Evolutionary conservation across 2,888 invertebrate genomes (phyloP), one percentile per base, ranked within the genome.

Genomic region (Eupeodes luniger): DNA sequence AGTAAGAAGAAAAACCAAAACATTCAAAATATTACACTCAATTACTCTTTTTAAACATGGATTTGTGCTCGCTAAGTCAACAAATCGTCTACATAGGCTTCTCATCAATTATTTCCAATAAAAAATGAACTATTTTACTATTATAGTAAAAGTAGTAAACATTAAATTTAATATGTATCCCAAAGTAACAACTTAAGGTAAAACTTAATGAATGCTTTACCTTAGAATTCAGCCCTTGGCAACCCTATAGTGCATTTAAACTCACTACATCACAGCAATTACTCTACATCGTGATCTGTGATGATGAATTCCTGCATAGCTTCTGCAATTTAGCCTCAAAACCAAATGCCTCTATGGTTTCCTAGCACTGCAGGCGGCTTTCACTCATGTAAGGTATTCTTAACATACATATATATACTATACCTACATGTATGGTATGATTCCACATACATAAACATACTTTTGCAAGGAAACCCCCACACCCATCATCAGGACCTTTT

Each of bases 261-360:
- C 61, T 40, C 62, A n/a, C 59, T 34, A 10, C 62, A 67, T 69
- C 61, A 67, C 62, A 57, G 77, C 78, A 74, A 82, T 86, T 83
- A 86, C 75, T 86, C 64, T 51, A 57, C 74, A 57, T 64, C 34
- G 78, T 75, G 78, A 72, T 69, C 74, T 75, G 36, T 59, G 83
- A 86, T 75, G 79, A 79, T 79, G 79, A 69, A 86, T 79, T 75
- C 75, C 69, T 57, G 61, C 69, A 34, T 69, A 61, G 47, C 47
- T 49, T n/a, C 74, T 69, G 64, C 74, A 70, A 83, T 83, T 75
- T n/a, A 19, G 59, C 78, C 57, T 53, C 64, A 75, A 86, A 70
- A 82, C 82, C 82, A 64, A 70, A 55, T 61, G 19, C 66, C 51
- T 62, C 19, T 19, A 53, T 77, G 55, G 40, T 47, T 44, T 55